These are phyloP conservation scores for Paralinhomoeus sp. DNA, from an alignment of 2,888 invertebrate genomes.

Conservation along the genomic window DNA sequence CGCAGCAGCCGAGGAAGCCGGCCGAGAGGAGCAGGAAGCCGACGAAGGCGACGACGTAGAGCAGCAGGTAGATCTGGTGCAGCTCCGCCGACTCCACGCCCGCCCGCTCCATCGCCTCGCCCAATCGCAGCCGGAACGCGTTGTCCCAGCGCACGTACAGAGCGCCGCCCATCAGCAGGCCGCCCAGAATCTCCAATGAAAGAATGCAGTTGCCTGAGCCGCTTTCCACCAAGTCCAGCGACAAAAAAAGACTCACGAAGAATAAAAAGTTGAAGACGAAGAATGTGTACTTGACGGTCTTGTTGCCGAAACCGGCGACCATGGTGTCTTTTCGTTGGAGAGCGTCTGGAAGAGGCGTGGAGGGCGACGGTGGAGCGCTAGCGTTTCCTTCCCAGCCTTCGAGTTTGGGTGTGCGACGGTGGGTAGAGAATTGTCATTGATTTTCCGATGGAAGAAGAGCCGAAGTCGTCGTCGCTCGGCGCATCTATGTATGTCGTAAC, in stretches of 20 bases:
- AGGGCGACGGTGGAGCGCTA: too few species aligned
- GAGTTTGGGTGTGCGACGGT: too few species aligned
- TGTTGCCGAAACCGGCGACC: constrained; percentile 15
- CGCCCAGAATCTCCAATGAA: constrained; percentile 11
- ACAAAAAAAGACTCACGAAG: constrained; percentile 4
- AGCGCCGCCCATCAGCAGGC: constrained; percentile 9
- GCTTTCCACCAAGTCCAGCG: too few species aligned
- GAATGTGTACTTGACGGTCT: constrained; percentile 13
- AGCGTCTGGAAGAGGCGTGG: constrained; percentile 28
- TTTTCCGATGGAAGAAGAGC: too few species aligned
- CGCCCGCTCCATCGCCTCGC: not conserved
- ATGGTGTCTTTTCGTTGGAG: constrained; percentile 19
- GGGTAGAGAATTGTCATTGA: too few species aligned
- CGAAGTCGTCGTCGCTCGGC: too few species aligned
- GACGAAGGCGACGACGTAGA: constrained; percentile 11
- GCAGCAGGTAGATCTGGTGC: constrained; percentile 9
- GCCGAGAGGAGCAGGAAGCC: constrained; percentile 12
- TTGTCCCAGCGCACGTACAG: constrained; percentile 13
- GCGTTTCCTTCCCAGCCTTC: too few species aligned
- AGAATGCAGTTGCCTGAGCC: too few species aligned
- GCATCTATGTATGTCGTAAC: too few species aligned
- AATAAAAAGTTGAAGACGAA: constrained; percentile 5
- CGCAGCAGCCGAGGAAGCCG: constrained; percentile 17
- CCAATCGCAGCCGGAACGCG: constrained; percentile 4
- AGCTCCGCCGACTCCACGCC: not conserved